Percentiles rank a stretch among this genome's conserved stretches.
These are phyloP conservation scores for Microcebus jonahi DNA, from an alignment of 2,113 vertebrate species.

Conservation along the genomic window DNA sequence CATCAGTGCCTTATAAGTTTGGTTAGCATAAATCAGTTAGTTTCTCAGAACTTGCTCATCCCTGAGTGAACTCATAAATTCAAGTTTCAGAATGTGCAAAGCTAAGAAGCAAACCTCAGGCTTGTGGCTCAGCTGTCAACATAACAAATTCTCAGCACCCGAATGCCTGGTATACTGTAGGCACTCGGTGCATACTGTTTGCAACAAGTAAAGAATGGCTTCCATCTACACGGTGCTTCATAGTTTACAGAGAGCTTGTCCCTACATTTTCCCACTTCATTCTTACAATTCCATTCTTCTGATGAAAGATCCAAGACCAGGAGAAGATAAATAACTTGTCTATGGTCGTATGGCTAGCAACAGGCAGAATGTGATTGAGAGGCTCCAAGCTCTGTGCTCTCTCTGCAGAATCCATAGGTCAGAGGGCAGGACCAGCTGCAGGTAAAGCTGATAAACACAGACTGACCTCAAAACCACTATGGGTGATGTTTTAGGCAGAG, in stretches of 20 bases:
- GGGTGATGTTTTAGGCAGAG: fast-evolving
- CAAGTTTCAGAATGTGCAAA: background rate
- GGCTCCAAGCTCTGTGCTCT: fast-evolving
- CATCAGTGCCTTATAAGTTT: background rate
- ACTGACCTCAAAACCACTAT: background rate
- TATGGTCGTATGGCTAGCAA: fast-evolving
- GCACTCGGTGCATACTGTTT: background rate
- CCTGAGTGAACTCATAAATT: background rate
- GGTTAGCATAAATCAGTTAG: background rate
- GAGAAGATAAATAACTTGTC: background rate
- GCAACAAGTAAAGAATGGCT: background rate
- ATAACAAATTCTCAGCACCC: background rate
- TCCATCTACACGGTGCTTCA: background rate
- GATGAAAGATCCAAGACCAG: background rate
- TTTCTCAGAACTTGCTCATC: background rate
- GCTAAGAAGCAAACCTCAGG: background rate
- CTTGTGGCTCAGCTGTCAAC: background rate
- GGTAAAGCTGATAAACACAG: background rate
- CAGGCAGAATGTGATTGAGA: background rate
- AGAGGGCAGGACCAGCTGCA: background rate
- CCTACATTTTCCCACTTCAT: background rate
- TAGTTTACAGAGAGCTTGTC: background rate
- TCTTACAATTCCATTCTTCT: background rate
- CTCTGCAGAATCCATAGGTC: background rate
- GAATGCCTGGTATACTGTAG: background rate